phyloP scores from a whole-genome alignment of 1,140 invertebrate genomes.

The Drosophila aff. region DNA sequence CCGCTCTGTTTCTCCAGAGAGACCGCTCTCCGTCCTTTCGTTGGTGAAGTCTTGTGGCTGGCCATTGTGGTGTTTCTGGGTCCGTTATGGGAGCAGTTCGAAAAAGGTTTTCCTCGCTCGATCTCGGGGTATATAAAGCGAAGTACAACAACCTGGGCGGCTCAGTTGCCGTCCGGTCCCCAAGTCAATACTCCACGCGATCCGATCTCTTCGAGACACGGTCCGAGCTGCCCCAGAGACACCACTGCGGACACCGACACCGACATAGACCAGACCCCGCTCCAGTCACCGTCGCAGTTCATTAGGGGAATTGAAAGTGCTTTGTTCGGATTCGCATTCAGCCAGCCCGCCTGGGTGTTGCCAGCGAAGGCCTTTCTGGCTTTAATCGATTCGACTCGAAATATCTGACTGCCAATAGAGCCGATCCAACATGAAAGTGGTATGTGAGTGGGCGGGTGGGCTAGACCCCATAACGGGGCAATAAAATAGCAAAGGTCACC shows the following conservation, averaged over 20 bases:
- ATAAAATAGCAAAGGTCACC: conserved; percentile 64
- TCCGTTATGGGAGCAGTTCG: conserved; percentile 53
- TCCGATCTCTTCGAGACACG: conserved; percentile 36
- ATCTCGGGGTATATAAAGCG: conserved; percentile 73
- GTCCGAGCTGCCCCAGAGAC: conserved; percentile 27
- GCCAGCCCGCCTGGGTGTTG: conserved; percentile 65
- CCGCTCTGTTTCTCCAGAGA: conserved; percentile 26
- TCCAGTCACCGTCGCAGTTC: conserved; percentile 60
- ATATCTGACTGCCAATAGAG: conserved; percentile 49
- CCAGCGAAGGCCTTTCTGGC: conserved; percentile 77
- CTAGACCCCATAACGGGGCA: background rate
- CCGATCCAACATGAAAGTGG: conserved; percentile 72
- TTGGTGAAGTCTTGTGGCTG: conserved; percentile 70
- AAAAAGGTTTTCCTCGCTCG: conserved; percentile 73
- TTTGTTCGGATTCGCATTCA: conserved; percentile 63
- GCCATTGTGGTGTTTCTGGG: conserved; percentile 22
- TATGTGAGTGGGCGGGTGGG: conserved; percentile 57
- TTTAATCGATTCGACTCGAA: conserved; percentile 76
- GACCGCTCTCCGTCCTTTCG: conserved; percentile 66
- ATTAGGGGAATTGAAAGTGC: conserved; percentile 78
- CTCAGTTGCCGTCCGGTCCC: conserved; percentile 77
- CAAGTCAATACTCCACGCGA: conserved; percentile 65
- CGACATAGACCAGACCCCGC: conserved; percentile 18
- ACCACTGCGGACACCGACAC: background rate
- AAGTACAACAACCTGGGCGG: conserved; percentile 80